Conservation (phyloP, 2,888 invertebrate species). For the Microctonus brassicae region DNA sequence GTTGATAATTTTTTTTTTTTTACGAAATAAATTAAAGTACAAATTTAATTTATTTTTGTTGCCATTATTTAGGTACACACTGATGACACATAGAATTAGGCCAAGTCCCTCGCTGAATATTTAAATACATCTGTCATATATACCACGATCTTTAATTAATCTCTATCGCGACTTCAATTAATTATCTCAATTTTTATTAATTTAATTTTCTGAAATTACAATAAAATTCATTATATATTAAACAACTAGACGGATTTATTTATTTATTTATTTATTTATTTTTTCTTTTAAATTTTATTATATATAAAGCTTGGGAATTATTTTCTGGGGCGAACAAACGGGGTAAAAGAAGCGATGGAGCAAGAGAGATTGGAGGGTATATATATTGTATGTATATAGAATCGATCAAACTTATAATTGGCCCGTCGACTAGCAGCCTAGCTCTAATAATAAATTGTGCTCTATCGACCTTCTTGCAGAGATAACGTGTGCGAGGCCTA, state of each 20-base stretch:
- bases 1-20: conserved; percentile 9
- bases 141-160: background rate
- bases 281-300: background rate
- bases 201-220: background rate
- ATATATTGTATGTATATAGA: background rate
- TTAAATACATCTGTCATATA: background rate
- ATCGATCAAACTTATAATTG: conserved; percentile 26
- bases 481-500: conserved; percentile 20
- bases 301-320: background rate
- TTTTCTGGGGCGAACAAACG: background rate
- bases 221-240: background rate
- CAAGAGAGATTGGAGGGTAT: background rate
- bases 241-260: background rate
- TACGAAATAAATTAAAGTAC: conserved; percentile 21
- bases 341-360: background rate
- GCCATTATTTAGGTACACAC: conserved; percentile 45
- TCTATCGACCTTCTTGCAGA: conserved; percentile 24
- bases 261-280: background rate
- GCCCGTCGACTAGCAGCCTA: conserved; percentile 1
- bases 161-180: background rate
- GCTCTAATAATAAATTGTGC: conserved; percentile 25
- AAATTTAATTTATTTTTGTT: conserved; percentile 16
- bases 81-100: conserved; percentile 59
- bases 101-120: conserved; percentile 45
- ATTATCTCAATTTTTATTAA: background rate